Conservation (phyloP, 1,140 invertebrate genomes). For the Triops cancriformis region DNA sequence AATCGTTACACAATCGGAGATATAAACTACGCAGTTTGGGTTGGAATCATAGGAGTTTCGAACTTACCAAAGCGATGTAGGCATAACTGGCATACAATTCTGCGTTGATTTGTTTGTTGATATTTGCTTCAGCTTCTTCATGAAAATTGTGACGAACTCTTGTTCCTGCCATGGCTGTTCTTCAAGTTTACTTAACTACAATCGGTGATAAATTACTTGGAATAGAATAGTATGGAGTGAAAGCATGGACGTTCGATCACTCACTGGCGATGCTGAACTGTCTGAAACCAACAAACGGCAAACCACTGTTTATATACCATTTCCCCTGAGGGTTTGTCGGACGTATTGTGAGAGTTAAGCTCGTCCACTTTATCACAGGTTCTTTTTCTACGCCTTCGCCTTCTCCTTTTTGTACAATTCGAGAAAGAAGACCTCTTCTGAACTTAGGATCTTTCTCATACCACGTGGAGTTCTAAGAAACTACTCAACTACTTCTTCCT, state of each 20-base stretch:
- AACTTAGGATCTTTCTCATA: too few species aligned
- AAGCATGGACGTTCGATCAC: conserved; percentile 22
- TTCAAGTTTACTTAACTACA: neutral
- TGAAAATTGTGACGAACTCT: conserved; percentile 46
- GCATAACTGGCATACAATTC: conserved; percentile 51
- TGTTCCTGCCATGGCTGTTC: neutral
- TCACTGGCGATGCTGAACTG: conserved; percentile 27
- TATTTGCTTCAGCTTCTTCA: conserved; percentile 44
- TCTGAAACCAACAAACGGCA: too few species aligned
- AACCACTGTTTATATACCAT: neutral
- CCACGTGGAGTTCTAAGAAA: too few species aligned
- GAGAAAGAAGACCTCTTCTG: too few species aligned
- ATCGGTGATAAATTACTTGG: neutral
- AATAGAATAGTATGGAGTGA: neutral
- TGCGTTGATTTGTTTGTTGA: conserved; percentile 55
- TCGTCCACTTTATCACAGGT: too few species aligned
- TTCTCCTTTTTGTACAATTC: too few species aligned
- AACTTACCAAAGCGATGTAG: conserved; percentile 47
- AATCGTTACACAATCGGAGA: neutral
- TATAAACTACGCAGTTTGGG: neutral
- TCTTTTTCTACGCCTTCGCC: too few species aligned
- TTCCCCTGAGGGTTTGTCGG: too few species aligned
- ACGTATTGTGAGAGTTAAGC: too few species aligned
- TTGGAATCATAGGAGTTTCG: neutral
- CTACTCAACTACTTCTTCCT: too few species aligned